phyloP scores from a whole-genome alignment of 2,113 vertebrate species.

The Semicossyphus pulcher region DNA sequence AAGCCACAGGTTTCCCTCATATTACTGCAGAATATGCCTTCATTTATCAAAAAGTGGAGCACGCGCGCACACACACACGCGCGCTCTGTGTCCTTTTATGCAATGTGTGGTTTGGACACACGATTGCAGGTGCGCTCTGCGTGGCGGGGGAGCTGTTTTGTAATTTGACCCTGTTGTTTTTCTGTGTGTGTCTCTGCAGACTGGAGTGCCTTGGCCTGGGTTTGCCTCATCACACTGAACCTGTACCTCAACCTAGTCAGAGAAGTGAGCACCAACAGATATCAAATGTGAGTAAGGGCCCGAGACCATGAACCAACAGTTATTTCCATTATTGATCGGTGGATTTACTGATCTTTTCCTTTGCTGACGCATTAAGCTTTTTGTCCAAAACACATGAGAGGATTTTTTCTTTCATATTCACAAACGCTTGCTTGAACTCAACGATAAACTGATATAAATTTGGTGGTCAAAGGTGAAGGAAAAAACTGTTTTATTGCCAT shows the following conservation, averaged over 20 bases:
- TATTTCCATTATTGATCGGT: not conserved
- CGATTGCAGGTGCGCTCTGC: slow-evolving; percentile 30
- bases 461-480: too few species aligned
- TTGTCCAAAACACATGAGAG: too few species aligned
- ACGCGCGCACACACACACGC: slow-evolving; percentile 7
- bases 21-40: slow-evolving; percentile 78
- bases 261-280: slow-evolving; percentile 84
- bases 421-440: too few species aligned
- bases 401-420: too few species aligned
- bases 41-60: slow-evolving; percentile 78
- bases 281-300: slow-evolving; percentile 78
- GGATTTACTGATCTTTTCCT: not conserved
- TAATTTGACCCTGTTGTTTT: slow-evolving; percentile 70
- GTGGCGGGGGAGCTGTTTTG: slow-evolving; percentile 38
- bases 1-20: slow-evolving; percentile 82
- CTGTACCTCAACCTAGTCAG: slow-evolving; percentile 87
- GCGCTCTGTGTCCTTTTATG: not conserved
- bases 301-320: too few species aligned
- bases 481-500: too few species aligned
- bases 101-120: slow-evolving; percentile 7
- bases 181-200: slow-evolving; percentile 71
- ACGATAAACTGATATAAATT: too few species aligned
- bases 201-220: slow-evolving; percentile 87
- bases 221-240: slow-evolving; percentile 87
- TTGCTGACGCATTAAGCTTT: not conserved